A percentile compares a stretch with the other conserved stretches of the same genome.
Conservation (phyloP, 2,888 invertebrate genomes). For the Eustalomyia histrio region DNA sequence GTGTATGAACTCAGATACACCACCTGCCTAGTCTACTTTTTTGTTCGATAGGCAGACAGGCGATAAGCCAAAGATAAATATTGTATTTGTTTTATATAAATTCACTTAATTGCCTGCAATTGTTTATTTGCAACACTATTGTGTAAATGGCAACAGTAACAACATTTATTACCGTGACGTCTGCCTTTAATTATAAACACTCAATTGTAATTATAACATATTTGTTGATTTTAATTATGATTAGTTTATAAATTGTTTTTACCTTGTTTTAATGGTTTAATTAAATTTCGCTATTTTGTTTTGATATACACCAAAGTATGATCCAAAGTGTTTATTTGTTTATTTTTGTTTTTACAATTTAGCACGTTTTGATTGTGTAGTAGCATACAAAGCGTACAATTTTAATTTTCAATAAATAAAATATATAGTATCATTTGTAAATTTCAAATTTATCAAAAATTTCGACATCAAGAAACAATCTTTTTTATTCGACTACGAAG, state of each 20-base stretch:
- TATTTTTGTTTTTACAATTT: conserved; percentile 13
- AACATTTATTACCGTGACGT: conserved; percentile 27
- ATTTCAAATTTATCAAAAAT: too few relatives aligned
- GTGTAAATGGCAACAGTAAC: neutral
- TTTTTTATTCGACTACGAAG: too few relatives aligned
- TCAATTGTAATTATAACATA: conserved; percentile 39
- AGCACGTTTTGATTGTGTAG: neutral
- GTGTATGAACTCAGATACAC: neutral
- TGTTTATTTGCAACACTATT: conserved; percentile 4
- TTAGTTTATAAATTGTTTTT: conserved; percentile 49
- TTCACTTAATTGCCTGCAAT: neutral
- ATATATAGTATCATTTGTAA: too few relatives aligned
- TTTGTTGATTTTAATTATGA: conserved; percentile 51
- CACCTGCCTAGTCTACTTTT: neutral
- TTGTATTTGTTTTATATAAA: too few relatives aligned
- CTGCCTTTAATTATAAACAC: conserved; percentile 44
- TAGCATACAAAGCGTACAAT: neutral
- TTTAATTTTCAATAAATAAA: too few relatives aligned
- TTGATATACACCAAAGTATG: neutral
- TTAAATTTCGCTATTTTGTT: conserved; percentile 19
- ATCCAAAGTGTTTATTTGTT: neutral
- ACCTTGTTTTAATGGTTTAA: conserved; percentile 53
- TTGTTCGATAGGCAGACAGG: neutral
- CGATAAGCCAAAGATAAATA: conserved; percentile 1
- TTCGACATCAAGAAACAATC: too few relatives aligned